Conservation (phyloP, 1,140 invertebrate species). For the Phymastichus coffea region DNA sequence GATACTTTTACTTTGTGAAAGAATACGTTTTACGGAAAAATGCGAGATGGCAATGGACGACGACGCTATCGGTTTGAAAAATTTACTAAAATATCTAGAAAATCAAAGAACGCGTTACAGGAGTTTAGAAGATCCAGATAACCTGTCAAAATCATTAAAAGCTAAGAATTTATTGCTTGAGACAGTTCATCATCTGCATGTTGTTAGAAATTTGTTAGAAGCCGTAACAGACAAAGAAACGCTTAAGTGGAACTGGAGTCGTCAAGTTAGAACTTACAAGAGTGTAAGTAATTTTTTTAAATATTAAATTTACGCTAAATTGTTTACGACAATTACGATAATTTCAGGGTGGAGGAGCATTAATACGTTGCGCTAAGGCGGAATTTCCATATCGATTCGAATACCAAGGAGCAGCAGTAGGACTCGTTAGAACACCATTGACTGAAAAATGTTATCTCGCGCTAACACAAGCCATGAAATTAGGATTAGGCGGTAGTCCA, state of each 20-base stretch:
- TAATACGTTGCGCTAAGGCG: constrained; percentile 80
- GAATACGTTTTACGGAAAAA: constrained; percentile 50
- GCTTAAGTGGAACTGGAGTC: constrained; percentile 85
- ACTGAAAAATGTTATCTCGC: constrained; percentile 96
- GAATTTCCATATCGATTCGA: constrained; percentile 96
- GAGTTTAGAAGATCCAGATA: constrained; percentile 45
- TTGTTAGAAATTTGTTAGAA: constrained; percentile 77
- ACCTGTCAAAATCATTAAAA: constrained; percentile 59
- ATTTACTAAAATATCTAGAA: constrained; percentile 48
- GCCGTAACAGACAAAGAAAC: constrained; percentile 37
- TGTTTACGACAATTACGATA: no score
- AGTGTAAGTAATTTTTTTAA: constrained; percentile 32
- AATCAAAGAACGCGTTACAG: constrained; percentile 45
- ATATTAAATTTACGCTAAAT: constrained; percentile 6
- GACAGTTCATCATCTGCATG: constrained; percentile 84
- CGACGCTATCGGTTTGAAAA: constrained; percentile 38
- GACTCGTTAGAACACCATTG: constrained; percentile 87
- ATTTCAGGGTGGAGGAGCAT: constrained; percentile 56
- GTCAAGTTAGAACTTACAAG: constrained; percentile 75
- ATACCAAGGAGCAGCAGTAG: constrained; percentile 87
- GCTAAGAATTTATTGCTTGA: constrained; percentile 80
- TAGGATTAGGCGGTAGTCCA: constrained; percentile 96
- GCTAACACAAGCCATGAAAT: constrained; percentile 90
- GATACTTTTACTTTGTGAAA: constrained; percentile 47
- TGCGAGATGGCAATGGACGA: constrained; percentile 47